phyloP scores from a whole-genome alignment of 23 tunicate species.

The Aplidium turbinatum region DNA sequence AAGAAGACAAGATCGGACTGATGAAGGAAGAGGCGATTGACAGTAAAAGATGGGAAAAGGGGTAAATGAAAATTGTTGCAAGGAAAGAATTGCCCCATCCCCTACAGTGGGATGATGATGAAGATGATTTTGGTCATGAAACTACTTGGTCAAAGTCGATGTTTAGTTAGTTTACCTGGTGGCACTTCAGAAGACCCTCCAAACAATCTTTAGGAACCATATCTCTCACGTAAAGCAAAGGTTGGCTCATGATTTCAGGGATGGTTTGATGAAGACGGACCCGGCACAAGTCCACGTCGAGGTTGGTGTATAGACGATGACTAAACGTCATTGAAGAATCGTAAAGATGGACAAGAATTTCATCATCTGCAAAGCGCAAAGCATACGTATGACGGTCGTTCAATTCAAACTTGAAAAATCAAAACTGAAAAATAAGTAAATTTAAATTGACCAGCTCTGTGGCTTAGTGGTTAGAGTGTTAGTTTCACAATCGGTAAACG shows the following conservation, averaged over 20 bases:
- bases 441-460: no score
- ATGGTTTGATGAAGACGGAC: constrained; percentile 75
- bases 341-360: constrained; percentile 50
- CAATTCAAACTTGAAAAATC: no score
- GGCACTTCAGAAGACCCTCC: constrained; percentile 63
- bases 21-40: no score
- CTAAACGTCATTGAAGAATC: constrained; percentile 72
- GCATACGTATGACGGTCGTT: no score
- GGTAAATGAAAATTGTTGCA: no score
- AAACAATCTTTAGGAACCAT: constrained; percentile 70
- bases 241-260: constrained; percentile 59
- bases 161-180: constrained; percentile 33
- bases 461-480: no score
- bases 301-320: constrained; percentile 57
- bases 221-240: constrained; percentile 81
- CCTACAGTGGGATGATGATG: not conserved
- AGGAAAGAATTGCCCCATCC: no score
- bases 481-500: no score
- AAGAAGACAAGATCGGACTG: no score
- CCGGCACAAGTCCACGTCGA: constrained; percentile 82
- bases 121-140: not conserved
- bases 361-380: constrained; percentile 41
- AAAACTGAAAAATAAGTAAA: no score
- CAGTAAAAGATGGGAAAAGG: no score
- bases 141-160: constrained; percentile 6